phyloP scores from a whole-genome alignment of 1,140 invertebrate genomes.

The Pachyrhynchus sulphureomaculatus region DNA sequence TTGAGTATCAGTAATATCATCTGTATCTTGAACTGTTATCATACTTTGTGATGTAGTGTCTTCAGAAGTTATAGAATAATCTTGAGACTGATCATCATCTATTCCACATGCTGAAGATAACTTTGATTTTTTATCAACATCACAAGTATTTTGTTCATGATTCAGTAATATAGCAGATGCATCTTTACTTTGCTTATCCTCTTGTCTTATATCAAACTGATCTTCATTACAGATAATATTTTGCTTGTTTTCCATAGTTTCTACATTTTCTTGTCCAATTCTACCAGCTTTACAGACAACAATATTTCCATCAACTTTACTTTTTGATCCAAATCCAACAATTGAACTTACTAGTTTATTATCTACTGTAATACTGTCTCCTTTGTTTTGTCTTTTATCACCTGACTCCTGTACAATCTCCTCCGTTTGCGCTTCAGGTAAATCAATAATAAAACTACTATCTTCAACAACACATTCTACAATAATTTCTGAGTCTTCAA shows the following conservation, averaged over 20 bases:
- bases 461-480: conserved; percentile 31
- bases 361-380: background rate
- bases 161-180: too few relatives aligned
- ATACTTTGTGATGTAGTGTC: conserved; percentile 13
- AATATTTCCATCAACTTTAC: too few relatives aligned
- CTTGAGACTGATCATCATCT: conserved; percentile 20
- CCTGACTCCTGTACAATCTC: background rate
- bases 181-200: too few relatives aligned
- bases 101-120: background rate
- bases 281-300: too few relatives aligned
- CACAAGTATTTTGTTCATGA: background rate
- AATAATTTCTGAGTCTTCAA: conserved; percentile 19
- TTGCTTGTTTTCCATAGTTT: too few relatives aligned
- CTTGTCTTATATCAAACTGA: too few relatives aligned
- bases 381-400: too few relatives aligned
- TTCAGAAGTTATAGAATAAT: background rate
- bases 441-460: conserved; percentile 21
- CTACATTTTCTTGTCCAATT: too few relatives aligned
- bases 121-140: background rate
- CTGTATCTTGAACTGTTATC: conserved; percentile 8
- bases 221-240: too few relatives aligned
- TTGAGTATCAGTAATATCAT: background rate
- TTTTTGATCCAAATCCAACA: background rate
- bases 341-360: background rate
- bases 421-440: background rate